Evolutionary conservation across 2,797 vertebrate species (phyloP).

Genomic region (Chanos chanos): DNA sequence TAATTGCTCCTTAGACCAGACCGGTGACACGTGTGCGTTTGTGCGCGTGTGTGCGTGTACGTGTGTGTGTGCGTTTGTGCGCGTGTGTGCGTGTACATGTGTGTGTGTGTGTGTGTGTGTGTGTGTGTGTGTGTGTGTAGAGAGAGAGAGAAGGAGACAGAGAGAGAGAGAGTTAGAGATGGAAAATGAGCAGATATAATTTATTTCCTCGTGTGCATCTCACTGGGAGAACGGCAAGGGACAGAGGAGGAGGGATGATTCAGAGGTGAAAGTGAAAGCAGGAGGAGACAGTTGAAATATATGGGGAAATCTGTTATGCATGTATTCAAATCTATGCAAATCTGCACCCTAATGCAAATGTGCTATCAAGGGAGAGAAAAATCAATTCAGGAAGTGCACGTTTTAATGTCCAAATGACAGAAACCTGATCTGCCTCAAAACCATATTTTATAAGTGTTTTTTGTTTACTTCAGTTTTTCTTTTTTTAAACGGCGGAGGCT

Average conservation of each 20-base stretch:
- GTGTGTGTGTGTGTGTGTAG: constrained; percentile 43
- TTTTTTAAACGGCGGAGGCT: constrained; percentile 24
- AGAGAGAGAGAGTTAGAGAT: constrained; percentile 6
- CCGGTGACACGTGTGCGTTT: constrained; percentile 59
- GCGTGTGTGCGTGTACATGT: too few relatives aligned
- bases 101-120: too few relatives aligned
- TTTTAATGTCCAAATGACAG: constrained; percentile 42
- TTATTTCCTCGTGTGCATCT: constrained; percentile 18
- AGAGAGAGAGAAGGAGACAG: not conserved
- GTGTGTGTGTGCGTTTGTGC: too few relatives aligned
- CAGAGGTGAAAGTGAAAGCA: constrained; percentile 43
- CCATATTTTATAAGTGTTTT: constrained; percentile 19
- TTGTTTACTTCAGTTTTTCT: too few relatives aligned
- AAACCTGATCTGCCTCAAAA: constrained; percentile 37
- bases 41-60: too few relatives aligned
- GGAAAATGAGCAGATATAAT: too few relatives aligned
- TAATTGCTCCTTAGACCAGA: constrained; percentile 71
- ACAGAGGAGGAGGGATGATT: constrained; percentile 40
- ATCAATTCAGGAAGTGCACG: constrained; percentile 20
- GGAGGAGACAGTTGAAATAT: constrained; percentile 43
- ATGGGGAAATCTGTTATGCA: constrained; percentile 57
- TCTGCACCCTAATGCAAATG: constrained; percentile 53
- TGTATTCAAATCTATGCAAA: constrained; percentile 68
- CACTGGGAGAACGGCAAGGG: constrained; percentile 7
- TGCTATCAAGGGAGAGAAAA: constrained; percentile 37